Evolutionary conservation across 2,888 invertebrate genomes (phyloP), one percentile per base, ranked within the genome.

Genomic region (Ferrisia virgata): DNA sequence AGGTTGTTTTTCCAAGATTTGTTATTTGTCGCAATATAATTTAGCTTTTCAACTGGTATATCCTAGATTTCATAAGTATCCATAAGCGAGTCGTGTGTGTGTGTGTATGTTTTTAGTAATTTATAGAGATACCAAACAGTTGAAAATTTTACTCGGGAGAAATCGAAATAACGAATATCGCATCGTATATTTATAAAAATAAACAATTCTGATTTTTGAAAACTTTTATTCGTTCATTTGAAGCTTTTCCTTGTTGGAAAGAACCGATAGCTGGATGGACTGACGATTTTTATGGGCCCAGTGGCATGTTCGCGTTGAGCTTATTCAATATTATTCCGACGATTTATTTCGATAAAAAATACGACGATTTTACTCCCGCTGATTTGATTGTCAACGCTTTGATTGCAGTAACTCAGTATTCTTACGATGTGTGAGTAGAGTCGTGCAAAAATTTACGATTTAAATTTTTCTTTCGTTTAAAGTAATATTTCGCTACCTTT

Each of bases 251-350:
- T 22, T 91, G 94, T 3, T 92, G 90, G 87, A 90, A 90, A 86
- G 95, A 96, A 87, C 96, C 96, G 0, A 88, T 93, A 5, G 92
- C 93, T 15, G 97, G 97, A 15, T 97, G 97, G 97, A 96, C 97
- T 86, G 97, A 97, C 89, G 97, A 94, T 88, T 90, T 96, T 82
- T 97, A 97, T 89, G 97, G 97, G 0, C 96, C 97, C 0, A 93
- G 95, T 85, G 96, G 96, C 0, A 90, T 96, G 0, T 90, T 96
- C 4, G 36, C 72, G 1, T n/a, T 33, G 6, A 4, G 6, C 36
- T 13, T 64, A 6, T 33, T 72, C 36, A 33, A n/a, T 33, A n/a
- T 33, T 33, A 9, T 6, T 72, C 72, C 72, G 5, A 4, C 28
- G 1, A n/a, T 28, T 8, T 64, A 64, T 28, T 64, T 25, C 39